phyloP scores from a whole-genome alignment of 2,888 invertebrate genomes.

The Sesia bembeciformis region DNA sequence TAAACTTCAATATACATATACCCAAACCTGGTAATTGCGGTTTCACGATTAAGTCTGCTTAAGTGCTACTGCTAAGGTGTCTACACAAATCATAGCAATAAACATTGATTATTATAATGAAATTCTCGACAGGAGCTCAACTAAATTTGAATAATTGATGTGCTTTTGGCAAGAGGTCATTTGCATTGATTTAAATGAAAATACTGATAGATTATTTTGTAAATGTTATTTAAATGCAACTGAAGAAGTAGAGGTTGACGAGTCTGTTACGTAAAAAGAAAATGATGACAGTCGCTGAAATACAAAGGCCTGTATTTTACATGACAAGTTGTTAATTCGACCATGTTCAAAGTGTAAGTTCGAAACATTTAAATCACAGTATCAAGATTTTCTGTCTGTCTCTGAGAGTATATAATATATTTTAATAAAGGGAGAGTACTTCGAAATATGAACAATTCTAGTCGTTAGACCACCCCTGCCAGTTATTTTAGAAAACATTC shows the following conservation, averaged over 20 bases:
- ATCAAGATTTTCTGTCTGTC: background rate
- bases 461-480: conserved; percentile 50
- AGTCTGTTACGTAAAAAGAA: background rate
- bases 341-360: conserved; percentile 9
- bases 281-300: background rate
- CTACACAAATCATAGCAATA: too few relatives aligned
- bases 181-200: conserved; percentile 36
- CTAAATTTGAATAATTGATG: conserved; percentile 21
- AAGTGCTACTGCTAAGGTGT: too few relatives aligned
- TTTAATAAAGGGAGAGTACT: background rate
- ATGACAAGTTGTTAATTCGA: conserved; percentile 43
- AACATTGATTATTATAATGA: too few relatives aligned
- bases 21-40: too few relatives aligned
- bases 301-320: conserved; percentile 24
- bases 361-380: background rate
- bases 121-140: background rate
- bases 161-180: conserved; percentile 9
- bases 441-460: conserved; percentile 23
- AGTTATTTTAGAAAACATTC: conserved; percentile 57
- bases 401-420: background rate
- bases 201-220: conserved; percentile 35
- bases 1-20: too few relatives aligned
- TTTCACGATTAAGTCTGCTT: too few relatives aligned
- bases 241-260: conserved; percentile 12
- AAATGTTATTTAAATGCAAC: conserved; percentile 33